phyloP scores from a whole-genome alignment of 1,140 invertebrate genomes.

The Metaphire vulgaris region DNA sequence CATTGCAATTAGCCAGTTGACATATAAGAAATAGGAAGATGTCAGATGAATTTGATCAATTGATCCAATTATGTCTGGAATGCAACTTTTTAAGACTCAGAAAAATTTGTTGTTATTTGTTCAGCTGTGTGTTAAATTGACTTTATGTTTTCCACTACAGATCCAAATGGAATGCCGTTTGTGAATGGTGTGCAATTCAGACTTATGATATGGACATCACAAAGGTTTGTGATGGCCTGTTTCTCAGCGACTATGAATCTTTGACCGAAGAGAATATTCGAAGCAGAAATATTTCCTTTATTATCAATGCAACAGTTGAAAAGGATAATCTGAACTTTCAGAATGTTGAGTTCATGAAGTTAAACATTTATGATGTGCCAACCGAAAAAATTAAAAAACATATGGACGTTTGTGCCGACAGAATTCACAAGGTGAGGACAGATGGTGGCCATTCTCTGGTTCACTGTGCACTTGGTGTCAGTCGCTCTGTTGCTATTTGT shows the following conservation, averaged over 20 bases:
- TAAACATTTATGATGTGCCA: conserved; percentile 10
- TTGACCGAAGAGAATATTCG: conserved; percentile 16
- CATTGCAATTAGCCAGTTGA: no score
- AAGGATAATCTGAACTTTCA: conserved; percentile 13
- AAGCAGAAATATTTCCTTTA: background rate
- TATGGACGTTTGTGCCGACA: conserved; percentile 6
- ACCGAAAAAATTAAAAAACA: conserved; percentile 13
- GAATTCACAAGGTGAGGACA: conserved; percentile 3
- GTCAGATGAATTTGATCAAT: no score
- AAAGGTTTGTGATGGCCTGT: background rate
- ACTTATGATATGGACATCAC: conserved; percentile 18
- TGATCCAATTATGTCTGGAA: no score
- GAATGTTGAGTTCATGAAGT: background rate
- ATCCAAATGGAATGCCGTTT: background rate
- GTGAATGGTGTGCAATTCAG: no score
- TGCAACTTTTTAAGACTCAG: no score
- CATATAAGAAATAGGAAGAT: no score
- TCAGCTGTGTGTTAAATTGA: no score
- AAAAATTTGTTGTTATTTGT: no score
- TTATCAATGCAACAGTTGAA: conserved; percentile 20
- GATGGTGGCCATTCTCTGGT: conserved; percentile 4
- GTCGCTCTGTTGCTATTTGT: conserved; percentile 20
- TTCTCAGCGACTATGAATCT: conserved; percentile 16
- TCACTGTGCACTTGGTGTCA: conserved; percentile 20
- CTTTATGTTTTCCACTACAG: background rate